A percentile compares a stretch with the other conserved stretches of the same genome.
Conservation (phyloP, 1,140 invertebrate species). For the Orius laevigatus region DNA sequence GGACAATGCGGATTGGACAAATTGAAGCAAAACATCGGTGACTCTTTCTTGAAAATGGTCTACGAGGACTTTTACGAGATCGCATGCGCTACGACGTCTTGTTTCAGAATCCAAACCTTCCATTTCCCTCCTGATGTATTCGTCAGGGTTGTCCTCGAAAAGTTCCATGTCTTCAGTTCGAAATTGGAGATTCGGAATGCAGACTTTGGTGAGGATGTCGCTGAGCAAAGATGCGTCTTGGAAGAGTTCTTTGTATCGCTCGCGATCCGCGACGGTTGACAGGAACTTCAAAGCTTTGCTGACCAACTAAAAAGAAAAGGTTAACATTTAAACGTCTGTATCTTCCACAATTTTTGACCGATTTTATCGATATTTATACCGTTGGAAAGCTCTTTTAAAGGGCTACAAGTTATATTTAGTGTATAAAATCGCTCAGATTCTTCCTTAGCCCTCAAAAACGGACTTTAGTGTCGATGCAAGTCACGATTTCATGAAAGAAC, state of each 20-base stretch:
- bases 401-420: too few species aligned
- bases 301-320: constrained; percentile 59
- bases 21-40: constrained; percentile 81
- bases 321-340: too few species aligned
- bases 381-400: too few species aligned
- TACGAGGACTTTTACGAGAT: constrained; percentile 80
- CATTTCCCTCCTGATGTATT: constrained; percentile 92
- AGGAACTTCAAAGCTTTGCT: constrained; percentile 92
- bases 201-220: constrained; percentile 91
- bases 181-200: constrained; percentile 96
- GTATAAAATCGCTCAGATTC: too few species aligned
- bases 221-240: constrained; percentile 71
- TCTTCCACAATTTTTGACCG: too few species aligned
- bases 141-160: constrained; percentile 95
- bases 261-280: constrained; percentile 79
- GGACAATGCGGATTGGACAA: constrained; percentile 39
- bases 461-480: too few species aligned
- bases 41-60: constrained; percentile 82
- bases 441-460: too few species aligned
- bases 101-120: constrained; percentile 98
- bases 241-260: constrained; percentile 75
- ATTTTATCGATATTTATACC: too few species aligned
- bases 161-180: constrained; percentile 84
- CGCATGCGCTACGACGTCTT: constrained; percentile 81
- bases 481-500: too few species aligned